Evolutionary conservation across 2,888 invertebrate genomes (phyloP).

Genomic region (Meloe dianella): DNA sequence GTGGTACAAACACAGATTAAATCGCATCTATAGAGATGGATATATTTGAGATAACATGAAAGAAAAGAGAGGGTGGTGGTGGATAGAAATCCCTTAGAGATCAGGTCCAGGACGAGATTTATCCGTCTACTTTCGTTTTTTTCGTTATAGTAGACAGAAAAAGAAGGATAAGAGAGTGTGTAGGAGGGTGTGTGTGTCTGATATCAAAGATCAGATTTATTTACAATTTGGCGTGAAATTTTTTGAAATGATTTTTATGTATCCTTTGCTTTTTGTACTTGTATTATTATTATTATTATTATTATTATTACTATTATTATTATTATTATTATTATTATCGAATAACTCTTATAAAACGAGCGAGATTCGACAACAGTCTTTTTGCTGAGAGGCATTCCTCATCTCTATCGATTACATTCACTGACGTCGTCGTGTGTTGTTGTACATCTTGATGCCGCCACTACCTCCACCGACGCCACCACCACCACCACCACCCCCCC

Average conservation of each 20-base stretch:
- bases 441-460: background rate
- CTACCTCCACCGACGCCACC: no score
- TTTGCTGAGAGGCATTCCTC: background rate
- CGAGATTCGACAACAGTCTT: no score
- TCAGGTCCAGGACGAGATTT: background rate
- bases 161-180: background rate
- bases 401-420: background rate
- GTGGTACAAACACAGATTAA: constrained; percentile 5
- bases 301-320: no score
- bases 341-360: no score
- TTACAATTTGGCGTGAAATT: background rate
- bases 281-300: no score
- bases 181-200: background rate
- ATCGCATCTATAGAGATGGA: background rate
- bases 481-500: background rate
- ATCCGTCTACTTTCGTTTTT: background rate
- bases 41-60: background rate
- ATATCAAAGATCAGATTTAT: background rate
- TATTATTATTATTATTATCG: no score
- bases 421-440: background rate
- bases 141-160: background rate
- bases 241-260: background rate
- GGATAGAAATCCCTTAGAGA: constrained; percentile 1
- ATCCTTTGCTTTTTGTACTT: no score
- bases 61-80: background rate